Evolutionary conservation across 1,140 invertebrate species (phyloP).

Genomic region (Psix sp.): DNA sequence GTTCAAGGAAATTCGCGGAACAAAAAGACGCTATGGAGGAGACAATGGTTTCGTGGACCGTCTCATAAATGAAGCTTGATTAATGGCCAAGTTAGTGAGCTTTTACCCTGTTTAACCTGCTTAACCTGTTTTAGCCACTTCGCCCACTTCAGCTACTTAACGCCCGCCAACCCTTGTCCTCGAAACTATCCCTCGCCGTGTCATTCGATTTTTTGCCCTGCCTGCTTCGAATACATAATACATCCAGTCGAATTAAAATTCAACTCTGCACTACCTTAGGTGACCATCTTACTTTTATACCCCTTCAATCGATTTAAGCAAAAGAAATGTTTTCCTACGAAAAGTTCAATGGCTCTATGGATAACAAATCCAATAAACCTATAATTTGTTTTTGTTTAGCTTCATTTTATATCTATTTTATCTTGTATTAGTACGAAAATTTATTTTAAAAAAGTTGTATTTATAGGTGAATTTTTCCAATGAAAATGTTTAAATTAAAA

Average conservation of each 20-base stretch:
- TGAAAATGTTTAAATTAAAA: too few species aligned
- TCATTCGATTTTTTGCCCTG: slow-evolving; percentile 42
- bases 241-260: slow-evolving; percentile 69
- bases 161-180: slow-evolving; percentile 23
- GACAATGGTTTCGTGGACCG: slow-evolving; percentile 48
- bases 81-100: slow-evolving; percentile 71
- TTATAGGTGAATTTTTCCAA: too few species aligned
- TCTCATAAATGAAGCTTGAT: slow-evolving; percentile 72
- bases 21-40: slow-evolving; percentile 33
- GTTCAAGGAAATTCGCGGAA: slow-evolving; percentile 26
- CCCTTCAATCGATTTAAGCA: slow-evolving; percentile 11
- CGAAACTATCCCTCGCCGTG: slow-evolving; percentile 13
- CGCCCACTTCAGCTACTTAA: slow-evolving; percentile 40
- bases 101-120: slow-evolving; percentile 31
- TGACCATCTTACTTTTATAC: slow-evolving; percentile 41
- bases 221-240: slow-evolving; percentile 72
- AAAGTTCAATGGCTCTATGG: slow-evolving; percentile 6
- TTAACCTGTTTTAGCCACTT: slow-evolving; percentile 46
- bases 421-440: too few species aligned
- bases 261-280: slow-evolving; percentile 57
- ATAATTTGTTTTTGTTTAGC: too few species aligned
- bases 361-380: too few species aligned
- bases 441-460: too few species aligned
- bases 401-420: too few species aligned
- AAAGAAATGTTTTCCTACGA: slow-evolving; percentile 13